Evolutionary conservation across 1,140 invertebrate species (phyloP).

Genomic region (Scaptomyza hsui): DNA sequence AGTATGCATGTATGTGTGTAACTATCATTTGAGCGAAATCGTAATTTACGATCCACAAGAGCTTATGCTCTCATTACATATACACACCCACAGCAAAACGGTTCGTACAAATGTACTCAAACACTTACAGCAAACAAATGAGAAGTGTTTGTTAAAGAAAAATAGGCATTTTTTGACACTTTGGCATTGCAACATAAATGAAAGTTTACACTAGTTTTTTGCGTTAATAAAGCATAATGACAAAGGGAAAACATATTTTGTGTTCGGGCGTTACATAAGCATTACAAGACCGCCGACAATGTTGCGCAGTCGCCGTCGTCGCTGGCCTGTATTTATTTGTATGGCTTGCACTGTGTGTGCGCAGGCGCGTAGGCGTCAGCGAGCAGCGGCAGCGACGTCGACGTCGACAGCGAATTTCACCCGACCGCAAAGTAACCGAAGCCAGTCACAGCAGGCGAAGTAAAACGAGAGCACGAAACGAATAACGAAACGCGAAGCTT

Average conservation of each 20-base stretch:
- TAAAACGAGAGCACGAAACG: conserved; percentile 69
- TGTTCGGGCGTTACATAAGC: conserved; percentile 58
- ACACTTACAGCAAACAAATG: neutral
- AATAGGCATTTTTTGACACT: conserved; percentile 35
- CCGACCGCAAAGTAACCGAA: conserved; percentile 41
- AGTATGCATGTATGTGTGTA: neutral
- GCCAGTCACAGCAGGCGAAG: conserved; percentile 9
- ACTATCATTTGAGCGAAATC: neutral
- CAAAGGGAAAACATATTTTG: conserved; percentile 67
- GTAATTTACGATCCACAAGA: neutral
- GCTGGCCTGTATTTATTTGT: conserved; percentile 49
- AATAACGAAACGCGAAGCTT: conserved; percentile 40
- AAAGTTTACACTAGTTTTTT: conserved; percentile 62
- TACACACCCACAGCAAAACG: neutral
- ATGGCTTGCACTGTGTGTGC: conserved; percentile 36
- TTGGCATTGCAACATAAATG: conserved; percentile 71
- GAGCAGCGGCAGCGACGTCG: conserved; percentile 15
- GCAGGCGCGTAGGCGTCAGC: conserved; percentile 43
- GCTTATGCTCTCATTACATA: neutral
- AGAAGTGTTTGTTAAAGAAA: neutral
- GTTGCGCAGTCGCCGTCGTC: conserved; percentile 23
- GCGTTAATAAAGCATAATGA: conserved; percentile 54
- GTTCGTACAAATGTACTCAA: neutral
- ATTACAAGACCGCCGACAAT: conserved; percentile 1
- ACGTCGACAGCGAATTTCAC: conserved; percentile 45